phyloP scores from a whole-genome alignment of 2,888 invertebrate genomes.

The Beris morrisii region DNA sequence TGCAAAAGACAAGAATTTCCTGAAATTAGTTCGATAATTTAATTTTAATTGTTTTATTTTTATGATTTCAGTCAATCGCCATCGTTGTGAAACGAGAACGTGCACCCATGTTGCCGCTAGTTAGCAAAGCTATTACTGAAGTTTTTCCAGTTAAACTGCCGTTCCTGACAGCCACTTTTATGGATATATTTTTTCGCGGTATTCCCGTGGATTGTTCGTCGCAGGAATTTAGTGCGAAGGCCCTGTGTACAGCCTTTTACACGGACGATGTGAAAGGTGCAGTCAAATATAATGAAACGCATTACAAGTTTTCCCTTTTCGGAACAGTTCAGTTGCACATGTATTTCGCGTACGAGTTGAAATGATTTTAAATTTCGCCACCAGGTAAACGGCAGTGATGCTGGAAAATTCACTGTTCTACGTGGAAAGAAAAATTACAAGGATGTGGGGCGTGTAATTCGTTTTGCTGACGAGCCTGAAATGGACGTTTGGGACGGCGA shows the following conservation, averaged over 20 bases:
- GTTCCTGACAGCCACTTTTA: slow-evolving; percentile 61
- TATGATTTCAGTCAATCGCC: slow-evolving; percentile 45
- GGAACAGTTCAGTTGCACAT: slow-evolving; percentile 62
- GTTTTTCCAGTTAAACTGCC: slow-evolving; percentile 66
- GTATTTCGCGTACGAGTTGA: neutral
- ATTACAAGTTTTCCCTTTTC: slow-evolving; percentile 72
- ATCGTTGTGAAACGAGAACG: slow-evolving; percentile 64
- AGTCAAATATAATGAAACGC: slow-evolving; percentile 64
- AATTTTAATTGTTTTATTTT: too few species aligned
- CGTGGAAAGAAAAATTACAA: slow-evolving; percentile 73
- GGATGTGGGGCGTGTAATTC: slow-evolving; percentile 73
- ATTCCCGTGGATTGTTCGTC: slow-evolving; percentile 71
- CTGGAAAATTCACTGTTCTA: slow-evolving; percentile 69
- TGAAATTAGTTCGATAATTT: too few species aligned
- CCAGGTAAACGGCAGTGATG: slow-evolving; percentile 74
- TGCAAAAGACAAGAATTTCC: too few species aligned
- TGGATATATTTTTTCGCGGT: slow-evolving; percentile 76
- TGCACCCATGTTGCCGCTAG: slow-evolving; percentile 68
- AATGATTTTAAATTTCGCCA: slow-evolving; percentile 29
- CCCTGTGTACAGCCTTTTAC: slow-evolving; percentile 70
- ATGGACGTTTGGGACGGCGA: slow-evolving; percentile 68
- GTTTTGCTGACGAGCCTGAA: slow-evolving; percentile 66
- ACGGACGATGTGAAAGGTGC: slow-evolving; percentile 62
- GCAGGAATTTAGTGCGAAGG: slow-evolving; percentile 75
- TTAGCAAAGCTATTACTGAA: slow-evolving; percentile 70